These are phyloP conservation scores for Pseudopodoces humilis DNA, from an alignment of 2,113 vertebrate species.

Conservation along the genomic window DNA sequence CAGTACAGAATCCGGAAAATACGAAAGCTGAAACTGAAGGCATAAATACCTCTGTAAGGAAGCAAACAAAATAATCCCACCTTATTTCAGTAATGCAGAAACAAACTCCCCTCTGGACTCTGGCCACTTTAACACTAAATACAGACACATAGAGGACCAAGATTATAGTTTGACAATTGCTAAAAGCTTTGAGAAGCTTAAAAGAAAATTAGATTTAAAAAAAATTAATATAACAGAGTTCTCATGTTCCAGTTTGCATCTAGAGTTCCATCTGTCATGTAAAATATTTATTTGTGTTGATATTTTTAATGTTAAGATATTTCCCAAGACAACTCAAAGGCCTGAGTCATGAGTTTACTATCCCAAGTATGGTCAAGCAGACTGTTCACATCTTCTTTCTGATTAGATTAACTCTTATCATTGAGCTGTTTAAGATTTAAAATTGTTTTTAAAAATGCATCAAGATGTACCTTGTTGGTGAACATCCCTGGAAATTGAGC, in stretches of 20 bases:
- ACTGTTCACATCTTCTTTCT: neutral
- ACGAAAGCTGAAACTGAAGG: neutral
- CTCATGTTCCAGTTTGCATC: neutral
- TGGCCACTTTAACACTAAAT: neutral
- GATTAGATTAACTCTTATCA: neutral
- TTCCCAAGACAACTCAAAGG: neutral
- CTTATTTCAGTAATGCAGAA: neutral
- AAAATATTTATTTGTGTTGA: neutral
- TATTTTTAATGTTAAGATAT: neutral
- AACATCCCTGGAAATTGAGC: neutral
- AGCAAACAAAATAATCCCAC: neutral
- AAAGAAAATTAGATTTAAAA: neutral
- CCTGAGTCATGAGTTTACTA: neutral
- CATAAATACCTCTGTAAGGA: too few species aligned
- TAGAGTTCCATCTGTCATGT: neutral
- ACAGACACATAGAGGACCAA: neutral
- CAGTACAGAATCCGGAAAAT: neutral
- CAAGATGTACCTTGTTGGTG: neutral
- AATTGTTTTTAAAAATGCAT: neutral
- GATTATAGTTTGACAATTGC: neutral
- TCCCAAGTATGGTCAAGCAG: neutral
- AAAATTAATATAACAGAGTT: neutral
- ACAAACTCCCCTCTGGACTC: neutral
- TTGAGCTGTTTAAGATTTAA: neutral
- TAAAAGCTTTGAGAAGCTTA: neutral